Evolutionary conservation across 2,888 invertebrate genomes (phyloP).

Genomic region (Synanthedon myopaeformis): DNA sequence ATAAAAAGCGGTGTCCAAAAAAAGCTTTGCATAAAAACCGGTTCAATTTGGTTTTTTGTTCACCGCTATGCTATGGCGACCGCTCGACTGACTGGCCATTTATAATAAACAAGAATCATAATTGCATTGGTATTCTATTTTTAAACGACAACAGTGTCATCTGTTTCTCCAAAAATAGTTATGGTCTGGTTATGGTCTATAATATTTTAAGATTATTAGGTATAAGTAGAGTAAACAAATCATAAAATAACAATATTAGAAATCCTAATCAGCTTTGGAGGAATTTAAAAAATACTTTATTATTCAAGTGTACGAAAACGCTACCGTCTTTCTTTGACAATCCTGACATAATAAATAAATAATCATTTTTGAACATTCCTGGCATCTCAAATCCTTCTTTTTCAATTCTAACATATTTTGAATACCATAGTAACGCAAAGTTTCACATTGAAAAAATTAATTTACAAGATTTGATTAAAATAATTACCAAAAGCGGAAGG

Average conservation of each 20-base stretch:
- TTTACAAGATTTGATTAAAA: neutral
- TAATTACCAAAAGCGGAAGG: neutral
- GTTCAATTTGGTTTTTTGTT: constrained; percentile 5
- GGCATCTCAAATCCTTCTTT: neutral
- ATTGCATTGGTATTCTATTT: neutral
- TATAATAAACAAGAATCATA: too few species aligned
- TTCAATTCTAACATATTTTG: neutral
- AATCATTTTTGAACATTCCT: neutral
- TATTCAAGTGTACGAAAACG: neutral
- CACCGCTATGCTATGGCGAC: neutral
- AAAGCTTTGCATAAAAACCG: constrained; percentile 12
- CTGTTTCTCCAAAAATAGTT: too few species aligned
- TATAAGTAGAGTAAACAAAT: too few species aligned
- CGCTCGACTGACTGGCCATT: neutral
- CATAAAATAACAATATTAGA: neutral
- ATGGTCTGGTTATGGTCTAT: too few species aligned
- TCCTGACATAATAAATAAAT: neutral
- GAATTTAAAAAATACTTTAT: neutral
- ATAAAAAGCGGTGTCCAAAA: neutral
- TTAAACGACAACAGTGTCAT: neutral
- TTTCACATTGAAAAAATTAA: neutral
- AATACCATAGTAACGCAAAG: neutral
- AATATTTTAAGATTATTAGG: neutral
- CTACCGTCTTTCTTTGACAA: neutral
- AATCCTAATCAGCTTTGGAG: neutral